Percentiles rank a stretch among this genome's conserved stretches.
phyloP scores from a whole-genome alignment of 2,888 invertebrate species.

The Panorpa germanica region DNA sequence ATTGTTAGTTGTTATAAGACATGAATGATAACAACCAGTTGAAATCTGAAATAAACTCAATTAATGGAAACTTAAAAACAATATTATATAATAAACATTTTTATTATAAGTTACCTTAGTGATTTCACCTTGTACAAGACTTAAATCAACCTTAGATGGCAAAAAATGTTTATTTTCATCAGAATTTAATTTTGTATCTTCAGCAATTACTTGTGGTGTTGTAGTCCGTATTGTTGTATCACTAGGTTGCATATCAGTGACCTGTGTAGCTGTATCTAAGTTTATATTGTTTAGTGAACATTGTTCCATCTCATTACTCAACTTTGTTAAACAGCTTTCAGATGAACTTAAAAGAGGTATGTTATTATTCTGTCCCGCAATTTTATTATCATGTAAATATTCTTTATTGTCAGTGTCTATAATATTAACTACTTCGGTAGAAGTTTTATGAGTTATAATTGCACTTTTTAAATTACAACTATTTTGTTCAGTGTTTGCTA shows the following conservation, averaged over 20 bases:
- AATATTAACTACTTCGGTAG: no score
- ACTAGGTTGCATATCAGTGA: constrained; percentile 1
- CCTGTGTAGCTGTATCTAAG: no score
- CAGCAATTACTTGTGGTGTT: constrained; percentile 14
- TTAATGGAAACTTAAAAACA: constrained; percentile 5
- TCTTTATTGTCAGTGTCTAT: no score
- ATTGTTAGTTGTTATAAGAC: constrained; percentile 48
- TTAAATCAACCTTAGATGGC: constrained; percentile 40
- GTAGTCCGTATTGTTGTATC: constrained; percentile 1
- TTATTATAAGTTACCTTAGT: constrained; percentile 29
- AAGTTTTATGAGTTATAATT: no score
- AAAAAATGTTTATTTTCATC: constrained; percentile 27
- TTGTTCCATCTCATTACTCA: no score
- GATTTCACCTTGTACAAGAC: constrained; percentile 38
- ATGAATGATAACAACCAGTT: constrained; percentile 71
- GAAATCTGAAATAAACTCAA: constrained; percentile 24
- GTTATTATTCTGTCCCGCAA: no score
- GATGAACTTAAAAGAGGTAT: no score
- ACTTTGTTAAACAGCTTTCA: no score
- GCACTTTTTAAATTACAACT: no score
- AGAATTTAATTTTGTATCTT: constrained; percentile 12
- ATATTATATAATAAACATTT: constrained; percentile 6
- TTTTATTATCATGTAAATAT: no score
- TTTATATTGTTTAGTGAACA: no score
- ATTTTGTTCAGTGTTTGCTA: no score